Evolutionary conservation across 1,140 invertebrate species (phyloP), one percentile per base, ranked within the genome.

Genomic region (Lordiphosa mommai): DNA sequence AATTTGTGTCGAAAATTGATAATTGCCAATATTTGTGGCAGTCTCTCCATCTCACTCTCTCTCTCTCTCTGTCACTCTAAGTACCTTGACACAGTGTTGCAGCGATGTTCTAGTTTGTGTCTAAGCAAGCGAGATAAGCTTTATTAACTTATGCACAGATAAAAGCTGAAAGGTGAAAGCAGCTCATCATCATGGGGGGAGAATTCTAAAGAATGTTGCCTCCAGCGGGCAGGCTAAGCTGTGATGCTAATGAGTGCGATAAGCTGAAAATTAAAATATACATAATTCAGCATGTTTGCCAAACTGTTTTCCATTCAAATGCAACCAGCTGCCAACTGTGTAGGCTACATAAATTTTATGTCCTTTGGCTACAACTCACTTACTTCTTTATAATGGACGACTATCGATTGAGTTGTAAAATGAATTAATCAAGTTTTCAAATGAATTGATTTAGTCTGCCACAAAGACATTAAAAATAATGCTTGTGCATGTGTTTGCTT

Each of bases 221-320:
- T 34, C 50, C 8, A n/a, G 72, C n/a, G 51, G 55, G 36, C 48
- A 46, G 43, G 43, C 43, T n/a, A 16, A 14, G 40, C 10, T 43
- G 70, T 61, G 76, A 23, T 82, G 76, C 76, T 82, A 82, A 82
- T 82, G 71, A 82, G 71, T 76, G 76, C 61, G 76, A 82, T 82
- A 82, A 82, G 76, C 72, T 71, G 66, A 37, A 82, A 74, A 82
- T 82, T 82, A 82, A 80, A 82, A 82, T 82, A 82, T 82, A 36
- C 58, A 82, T 82, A 82, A 82, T 82, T 82, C 46, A 82, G 32
- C 8, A 57, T 82, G 76, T 80, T 80, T 80, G 70, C 20, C 40
- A 29, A 36, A 29, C 10, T 43, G 20, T 14, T 10, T 61, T 68
- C 41, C 48, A 55, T 43, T 33, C 17, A 34, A 60, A 49, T 14